Evolutionary conservation across 2,113 vertebrate species (phyloP).

Genomic region (Odocoileus virginianus): DNA sequence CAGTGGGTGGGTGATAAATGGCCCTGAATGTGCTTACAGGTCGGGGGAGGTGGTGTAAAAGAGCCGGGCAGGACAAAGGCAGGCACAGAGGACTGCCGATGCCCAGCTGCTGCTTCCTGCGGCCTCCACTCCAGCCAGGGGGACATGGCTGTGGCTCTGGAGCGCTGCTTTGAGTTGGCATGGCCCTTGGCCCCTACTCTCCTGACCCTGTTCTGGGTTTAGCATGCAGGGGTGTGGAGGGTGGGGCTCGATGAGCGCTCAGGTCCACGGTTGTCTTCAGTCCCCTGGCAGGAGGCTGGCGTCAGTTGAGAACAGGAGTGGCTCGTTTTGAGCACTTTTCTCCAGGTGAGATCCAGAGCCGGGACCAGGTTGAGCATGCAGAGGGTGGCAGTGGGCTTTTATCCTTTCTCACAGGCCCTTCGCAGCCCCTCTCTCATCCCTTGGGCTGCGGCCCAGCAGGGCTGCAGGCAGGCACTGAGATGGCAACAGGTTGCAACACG

Average conservation of each 20-base stretch:
- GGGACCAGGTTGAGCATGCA: background rate
- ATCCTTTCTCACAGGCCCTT: background rate
- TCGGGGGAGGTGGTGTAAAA: background rate
- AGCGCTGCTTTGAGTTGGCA: background rate
- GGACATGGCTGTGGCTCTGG: background rate
- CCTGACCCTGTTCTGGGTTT: background rate
- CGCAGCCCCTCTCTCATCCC: background rate
- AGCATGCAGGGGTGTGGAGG: background rate
- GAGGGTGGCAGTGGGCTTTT: background rate
- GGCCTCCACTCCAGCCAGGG: background rate
- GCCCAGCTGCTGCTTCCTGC: background rate
- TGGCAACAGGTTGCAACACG: rapidly evolving
- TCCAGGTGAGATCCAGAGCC: background rate
- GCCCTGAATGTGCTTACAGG: background rate
- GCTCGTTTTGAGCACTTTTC: background rate
- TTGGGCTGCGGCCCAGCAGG: rapidly evolving
- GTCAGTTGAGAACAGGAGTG: background rate
- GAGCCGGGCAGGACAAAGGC: background rate
- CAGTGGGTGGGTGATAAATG: background rate
- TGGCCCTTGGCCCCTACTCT: background rate
- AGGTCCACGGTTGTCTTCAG: background rate
- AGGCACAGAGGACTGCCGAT: rapidly evolving
- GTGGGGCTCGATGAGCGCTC: rapidly evolving
- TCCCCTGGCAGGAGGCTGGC: rapidly evolving
- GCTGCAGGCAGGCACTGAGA: background rate